Evolutionary conservation across 37 sponge, comb jelly and placozoan genomes (phyloP), one percentile per base, ranked within the genome.

Genomic region (Tethya wilhelma): DNA sequence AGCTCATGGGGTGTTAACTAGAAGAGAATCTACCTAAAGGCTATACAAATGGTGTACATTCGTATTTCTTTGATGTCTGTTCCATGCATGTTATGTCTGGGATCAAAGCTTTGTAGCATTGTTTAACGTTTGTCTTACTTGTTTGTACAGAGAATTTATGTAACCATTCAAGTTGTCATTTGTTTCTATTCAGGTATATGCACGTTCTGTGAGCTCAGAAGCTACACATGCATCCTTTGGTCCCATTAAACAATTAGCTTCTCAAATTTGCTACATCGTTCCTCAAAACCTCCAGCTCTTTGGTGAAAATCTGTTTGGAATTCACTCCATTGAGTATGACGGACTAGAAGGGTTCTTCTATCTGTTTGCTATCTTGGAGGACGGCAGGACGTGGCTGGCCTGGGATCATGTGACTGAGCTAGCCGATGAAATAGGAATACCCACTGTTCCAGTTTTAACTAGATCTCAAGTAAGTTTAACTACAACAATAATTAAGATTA

Each of bases 281-380:
- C 91, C 91, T 0, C 81, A 64, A 63, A 87, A 92, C 53, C 67
- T 92, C 9, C 93, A 92, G 64, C 46, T 92, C 44, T 92, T 92
- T 76, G 88, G 93, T 43, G 93, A 92, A 38, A 92, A 92, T 49
- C 71, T 92, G 84, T 92, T 87, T 84, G 93, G 85, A 19, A 46
- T 92, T 25, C 93, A 92, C 64, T 92, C 93, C 30, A 92, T 92
- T 34, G 84, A 92, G 37, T 92, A 92, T 55, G 89, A 92, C 37
- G 59, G 58, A 42, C 76, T 92, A n/a, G 53, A 66, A 0, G 87
- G 89, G 0, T 92, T 84, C 77, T 79, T 92, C 53, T 92, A 87
- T 53, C 20, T 87, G 20, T 87, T 92, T 87, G 85, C 80, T 71
- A 86, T 36, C 19, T 59, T 93, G 82, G 72, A 77, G 76, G 69